A percentile compares a stretch with the other conserved stretches of the same genome.
phyloP scores from a whole-genome alignment of 2,797 vertebrate genomes.

The Momotus momota region DNA sequence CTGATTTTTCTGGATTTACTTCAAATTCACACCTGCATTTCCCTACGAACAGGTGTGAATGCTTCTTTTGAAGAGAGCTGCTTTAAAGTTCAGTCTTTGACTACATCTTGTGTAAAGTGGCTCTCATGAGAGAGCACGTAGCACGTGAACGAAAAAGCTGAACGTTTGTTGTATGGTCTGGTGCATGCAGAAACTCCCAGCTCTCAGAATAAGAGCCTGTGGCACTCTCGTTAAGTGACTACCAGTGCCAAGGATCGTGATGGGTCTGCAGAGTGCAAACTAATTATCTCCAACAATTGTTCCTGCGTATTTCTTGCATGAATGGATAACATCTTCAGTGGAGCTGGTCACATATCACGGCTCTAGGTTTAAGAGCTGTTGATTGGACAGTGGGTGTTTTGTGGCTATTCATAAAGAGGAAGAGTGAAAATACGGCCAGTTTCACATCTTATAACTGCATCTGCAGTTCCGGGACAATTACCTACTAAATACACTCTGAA shows the following conservation, averaged over 20 bases:
- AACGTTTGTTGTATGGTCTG: neutral
- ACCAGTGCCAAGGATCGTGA: conserved; percentile 49
- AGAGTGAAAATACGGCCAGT: conserved; percentile 52
- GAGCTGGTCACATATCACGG: conserved; percentile 48
- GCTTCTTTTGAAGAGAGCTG: neutral
- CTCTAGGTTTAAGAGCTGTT: conserved; percentile 58
- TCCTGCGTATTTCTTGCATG: conserved; percentile 70
- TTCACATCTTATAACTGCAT: conserved; percentile 59
- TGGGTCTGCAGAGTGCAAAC: conserved; percentile 33
- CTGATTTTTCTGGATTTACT: neutral
- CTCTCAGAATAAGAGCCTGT: conserved; percentile 21
- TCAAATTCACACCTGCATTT: neutral
- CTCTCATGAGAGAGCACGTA: neutral
- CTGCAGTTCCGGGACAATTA: conserved; percentile 67
- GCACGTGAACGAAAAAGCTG: neutral
- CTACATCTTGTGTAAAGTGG: neutral
- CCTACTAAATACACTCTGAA: conserved; percentile 62
- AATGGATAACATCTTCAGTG: conserved; percentile 56
- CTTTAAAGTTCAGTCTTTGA: neutral
- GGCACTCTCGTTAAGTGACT: neutral
- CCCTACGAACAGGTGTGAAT: neutral
- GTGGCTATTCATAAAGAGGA: conserved; percentile 60
- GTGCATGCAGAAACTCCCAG: neutral
- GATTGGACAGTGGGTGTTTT: conserved; percentile 58
- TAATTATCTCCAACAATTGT: conserved; percentile 68